Evolutionary conservation across 2,888 invertebrate genomes (phyloP).

Genomic region (Chydorus sphaericus): DNA sequence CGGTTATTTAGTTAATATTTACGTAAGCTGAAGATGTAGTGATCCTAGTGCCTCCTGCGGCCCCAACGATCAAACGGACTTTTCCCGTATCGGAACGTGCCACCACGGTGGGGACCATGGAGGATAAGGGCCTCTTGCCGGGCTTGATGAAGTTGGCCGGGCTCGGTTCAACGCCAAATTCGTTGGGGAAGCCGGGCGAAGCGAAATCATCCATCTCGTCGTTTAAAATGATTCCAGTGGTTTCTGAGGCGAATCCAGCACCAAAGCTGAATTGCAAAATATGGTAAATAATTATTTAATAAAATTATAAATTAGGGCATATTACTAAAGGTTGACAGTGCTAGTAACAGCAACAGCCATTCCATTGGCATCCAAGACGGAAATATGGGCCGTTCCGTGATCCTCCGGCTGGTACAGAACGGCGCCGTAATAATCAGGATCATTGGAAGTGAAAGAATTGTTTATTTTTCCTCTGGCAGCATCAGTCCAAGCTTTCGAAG

Average conservation of each 20-base stretch:
- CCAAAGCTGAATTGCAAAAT: constrained; percentile 51
- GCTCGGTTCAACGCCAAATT: constrained; percentile 61
- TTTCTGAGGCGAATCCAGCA: constrained; percentile 50
- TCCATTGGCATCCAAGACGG: constrained; percentile 66
- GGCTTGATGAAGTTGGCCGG: constrained; percentile 69
- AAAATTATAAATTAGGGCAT: constrained; percentile 30
- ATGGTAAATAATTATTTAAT: neutral
- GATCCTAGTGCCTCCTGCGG: constrained; percentile 41
- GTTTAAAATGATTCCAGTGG: constrained; percentile 79
- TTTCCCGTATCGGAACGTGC: constrained; percentile 33
- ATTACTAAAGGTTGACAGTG: constrained; percentile 82
- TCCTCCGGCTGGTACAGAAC: constrained; percentile 42
- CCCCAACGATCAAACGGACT: constrained; percentile 36
- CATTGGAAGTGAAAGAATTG: constrained; percentile 47
- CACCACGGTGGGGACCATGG: constrained; percentile 75
- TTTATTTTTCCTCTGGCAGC: constrained; percentile 44
- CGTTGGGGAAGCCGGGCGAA: constrained; percentile 45
- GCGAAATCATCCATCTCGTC: constrained; percentile 87
- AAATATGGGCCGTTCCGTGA: constrained; percentile 81
- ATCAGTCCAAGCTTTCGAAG: constrained; percentile 43
- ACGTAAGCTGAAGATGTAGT: constrained; percentile 33
- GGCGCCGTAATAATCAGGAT: constrained; percentile 57
- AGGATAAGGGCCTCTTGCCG: constrained; percentile 71
- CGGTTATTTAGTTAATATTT: constrained; percentile 13
- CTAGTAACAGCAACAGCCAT: constrained; percentile 87